phyloP scores from a whole-genome alignment of 2,113 vertebrate species.

The Cebidichthys violaceus region DNA sequence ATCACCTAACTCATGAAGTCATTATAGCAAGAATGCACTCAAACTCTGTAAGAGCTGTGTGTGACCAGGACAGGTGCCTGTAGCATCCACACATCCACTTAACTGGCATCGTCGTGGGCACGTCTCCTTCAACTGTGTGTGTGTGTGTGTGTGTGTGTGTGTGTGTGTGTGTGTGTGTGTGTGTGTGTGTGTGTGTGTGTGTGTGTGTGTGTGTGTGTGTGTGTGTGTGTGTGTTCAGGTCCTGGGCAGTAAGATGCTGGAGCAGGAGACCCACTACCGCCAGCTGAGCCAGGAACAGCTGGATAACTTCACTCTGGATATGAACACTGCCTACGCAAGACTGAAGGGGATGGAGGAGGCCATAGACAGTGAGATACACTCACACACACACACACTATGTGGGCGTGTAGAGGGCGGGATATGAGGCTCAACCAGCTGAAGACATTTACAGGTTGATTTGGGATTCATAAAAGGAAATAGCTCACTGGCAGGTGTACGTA shows the following conservation, averaged over 20 bases:
- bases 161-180: too few species aligned
- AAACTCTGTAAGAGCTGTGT: not conserved
- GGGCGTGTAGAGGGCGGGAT: too few species aligned
- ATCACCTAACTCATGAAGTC: not conserved
- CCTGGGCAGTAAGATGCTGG: constrained; percentile 88
- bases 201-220: too few species aligned
- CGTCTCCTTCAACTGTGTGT: not conserved
- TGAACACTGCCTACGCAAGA: constrained; percentile 93
- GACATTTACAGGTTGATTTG: too few species aligned
- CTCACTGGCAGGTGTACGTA: too few species aligned
- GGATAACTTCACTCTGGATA: constrained; percentile 95
- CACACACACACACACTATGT: not conserved
- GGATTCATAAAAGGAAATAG: too few species aligned
- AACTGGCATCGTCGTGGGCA: not conserved
- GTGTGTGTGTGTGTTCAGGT: constrained; percentile 79
- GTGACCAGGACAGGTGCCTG: not conserved
- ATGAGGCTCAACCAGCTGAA: too few species aligned
- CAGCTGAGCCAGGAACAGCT: constrained; percentile 94
- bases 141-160: too few species aligned
- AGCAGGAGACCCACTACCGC: constrained; percentile 91
- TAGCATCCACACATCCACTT: not conserved
- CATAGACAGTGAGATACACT: constrained; percentile 90
- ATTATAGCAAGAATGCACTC: not conserved
- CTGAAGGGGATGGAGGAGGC: constrained; percentile 96
- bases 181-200: too few species aligned